phyloP scores from a whole-genome alignment of 2,888 invertebrate species.

The Tenthredo livida region DNA sequence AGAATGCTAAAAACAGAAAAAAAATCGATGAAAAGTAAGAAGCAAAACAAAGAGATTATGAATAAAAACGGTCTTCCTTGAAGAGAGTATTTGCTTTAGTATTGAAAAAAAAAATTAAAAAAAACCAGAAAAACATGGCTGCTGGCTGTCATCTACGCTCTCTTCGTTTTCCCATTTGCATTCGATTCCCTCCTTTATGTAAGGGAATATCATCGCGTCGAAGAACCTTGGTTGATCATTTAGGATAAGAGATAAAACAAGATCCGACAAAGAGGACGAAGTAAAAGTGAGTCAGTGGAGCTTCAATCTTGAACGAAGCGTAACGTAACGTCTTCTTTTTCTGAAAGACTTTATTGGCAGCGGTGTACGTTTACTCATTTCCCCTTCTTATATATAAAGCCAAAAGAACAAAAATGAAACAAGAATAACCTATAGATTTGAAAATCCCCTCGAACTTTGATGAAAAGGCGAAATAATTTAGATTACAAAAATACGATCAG shows the following conservation, averaged over 20 bases:
- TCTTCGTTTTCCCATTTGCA: constrained; percentile 33
- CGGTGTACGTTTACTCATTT: background rate
- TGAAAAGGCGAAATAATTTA: background rate
- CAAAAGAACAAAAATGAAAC: background rate
- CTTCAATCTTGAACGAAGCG: background rate
- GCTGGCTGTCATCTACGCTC: background rate
- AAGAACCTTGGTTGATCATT: constrained; percentile 37
- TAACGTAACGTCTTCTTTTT: background rate
- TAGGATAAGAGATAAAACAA: constrained; percentile 28
- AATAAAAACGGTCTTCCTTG: background rate
- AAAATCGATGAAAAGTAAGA: no score
- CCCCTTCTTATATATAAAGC: background rate
- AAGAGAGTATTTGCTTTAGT: constrained; percentile 5
- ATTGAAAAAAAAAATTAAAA: background rate
- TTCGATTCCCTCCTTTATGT: constrained; percentile 18
- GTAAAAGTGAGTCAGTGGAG: background rate
- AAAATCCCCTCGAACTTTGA: background rate
- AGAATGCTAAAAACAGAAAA: background rate
- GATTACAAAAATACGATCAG: background rate
- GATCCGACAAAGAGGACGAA: background rate
- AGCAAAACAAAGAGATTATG: background rate
- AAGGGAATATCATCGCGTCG: constrained; percentile 11
- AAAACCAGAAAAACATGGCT: background rate
- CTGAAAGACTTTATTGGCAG: background rate
- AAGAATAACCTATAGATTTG: background rate